Evolutionary conservation across 1,140 invertebrate species (phyloP), one percentile per base, ranked within the genome.

Genomic region (Formica selysi): DNA sequence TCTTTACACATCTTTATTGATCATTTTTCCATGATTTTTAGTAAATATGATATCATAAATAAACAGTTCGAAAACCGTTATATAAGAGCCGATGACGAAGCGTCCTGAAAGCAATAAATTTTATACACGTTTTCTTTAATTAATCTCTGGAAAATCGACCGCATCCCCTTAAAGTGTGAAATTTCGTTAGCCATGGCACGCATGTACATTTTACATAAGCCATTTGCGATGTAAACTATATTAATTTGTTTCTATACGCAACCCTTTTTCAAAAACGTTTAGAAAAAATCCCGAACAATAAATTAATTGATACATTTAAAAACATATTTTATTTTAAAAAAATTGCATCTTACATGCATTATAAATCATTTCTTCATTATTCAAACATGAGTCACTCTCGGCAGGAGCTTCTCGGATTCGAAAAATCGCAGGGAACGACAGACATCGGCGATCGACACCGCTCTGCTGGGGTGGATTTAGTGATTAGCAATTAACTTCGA

Each of bases 151-250:
- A 91, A 93, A 93, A 93, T 92, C 86, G 85, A 74, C 78, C 80
- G 62, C 76, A 76, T 65, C 79, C 59, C 83, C 73, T 89, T 86
- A 87, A 92, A 90, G 92, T 92, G 89, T 90, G 89, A 90, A 90
- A 88, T 91, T 86, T 65, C 88, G 79, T 89, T 87, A 86, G 86
- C 89, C 93, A 93, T 93, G 93, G 91, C 91, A 91, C 91, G 87
- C 88, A 91, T 76, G 85, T 78, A 78, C 64, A 84, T 67, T 78
- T 87, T 90, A 88, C 88, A 84, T 90, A 76, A 78, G 85, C 85
- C 65, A 88, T 86, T 65, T 67, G 85, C 86, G 62, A 81, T 76
- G 61, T 38, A 4, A 26, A 61, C 11, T 22, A 32, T 57, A 44
- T 48, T 70, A 70, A 36, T 67, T 80, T 68, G 54, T 48, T 11